Percentiles rank a stretch among this genome's conserved stretches.
phyloP scores from a whole-genome alignment of 2,888 invertebrate genomes.

The Tipula vernalis region DNA sequence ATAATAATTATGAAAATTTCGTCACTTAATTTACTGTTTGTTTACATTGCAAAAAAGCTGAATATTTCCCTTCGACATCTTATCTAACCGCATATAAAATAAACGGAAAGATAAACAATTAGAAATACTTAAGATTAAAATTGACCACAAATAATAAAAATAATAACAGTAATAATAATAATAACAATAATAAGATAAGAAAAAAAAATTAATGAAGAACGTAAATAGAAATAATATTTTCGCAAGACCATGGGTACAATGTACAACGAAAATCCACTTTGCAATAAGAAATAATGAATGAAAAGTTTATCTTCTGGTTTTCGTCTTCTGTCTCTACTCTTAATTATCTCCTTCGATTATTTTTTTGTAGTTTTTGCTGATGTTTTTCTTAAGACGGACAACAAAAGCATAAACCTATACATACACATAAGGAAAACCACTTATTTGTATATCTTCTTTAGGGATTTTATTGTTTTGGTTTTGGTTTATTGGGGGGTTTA shows the following conservation, averaged over 20 bases:
- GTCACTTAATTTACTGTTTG: background rate
- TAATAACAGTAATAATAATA: background rate
- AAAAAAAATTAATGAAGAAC: background rate
- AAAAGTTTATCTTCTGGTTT: background rate
- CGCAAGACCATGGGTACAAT: background rate
- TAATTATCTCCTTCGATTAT: background rate
- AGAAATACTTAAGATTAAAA: background rate
- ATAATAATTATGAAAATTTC: background rate
- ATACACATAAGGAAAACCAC: background rate
- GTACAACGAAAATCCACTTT: background rate
- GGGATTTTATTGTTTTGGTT: background rate
- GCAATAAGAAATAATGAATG: background rate
- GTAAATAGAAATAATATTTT: background rate
- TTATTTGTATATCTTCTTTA: background rate
- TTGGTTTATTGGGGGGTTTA: background rate
- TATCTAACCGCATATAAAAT: background rate
- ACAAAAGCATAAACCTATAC: background rate
- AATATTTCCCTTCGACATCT: background rate
- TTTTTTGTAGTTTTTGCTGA: background rate
- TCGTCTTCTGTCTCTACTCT: background rate
- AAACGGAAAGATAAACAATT: background rate
- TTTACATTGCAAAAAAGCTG: background rate
- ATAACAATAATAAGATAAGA: background rate
- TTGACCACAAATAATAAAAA: background rate
- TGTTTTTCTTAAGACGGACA: background rate